phyloP scores from a whole-genome alignment of 2,113 vertebrate genomes.

The Electrona antarctica region DNA sequence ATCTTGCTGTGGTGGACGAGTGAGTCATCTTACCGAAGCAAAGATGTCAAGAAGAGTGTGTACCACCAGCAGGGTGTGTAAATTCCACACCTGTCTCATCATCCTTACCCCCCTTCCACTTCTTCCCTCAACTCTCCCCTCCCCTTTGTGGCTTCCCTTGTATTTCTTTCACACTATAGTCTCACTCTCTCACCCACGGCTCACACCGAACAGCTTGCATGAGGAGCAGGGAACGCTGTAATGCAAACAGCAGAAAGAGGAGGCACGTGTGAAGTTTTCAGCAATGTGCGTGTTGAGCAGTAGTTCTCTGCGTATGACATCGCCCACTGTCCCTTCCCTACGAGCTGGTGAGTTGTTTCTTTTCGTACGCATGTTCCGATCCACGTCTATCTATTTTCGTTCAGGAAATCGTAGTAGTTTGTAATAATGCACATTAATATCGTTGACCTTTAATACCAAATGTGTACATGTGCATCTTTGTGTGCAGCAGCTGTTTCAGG shows the following conservation, averaged over 20 bases:
- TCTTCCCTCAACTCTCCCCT: slow-evolving; percentile 11
- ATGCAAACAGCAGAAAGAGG: slow-evolving; percentile 35
- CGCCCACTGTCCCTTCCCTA: not conserved
- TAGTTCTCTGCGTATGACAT: not conserved
- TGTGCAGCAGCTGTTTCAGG: too few relatives aligned
- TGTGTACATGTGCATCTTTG: too few relatives aligned
- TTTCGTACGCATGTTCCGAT: not conserved
- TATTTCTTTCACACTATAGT: slow-evolving; percentile 58
- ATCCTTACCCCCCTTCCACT: slow-evolving; percentile 19
- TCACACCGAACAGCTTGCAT: slow-evolving; percentile 45
- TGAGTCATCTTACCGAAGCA: slow-evolving; percentile 59
- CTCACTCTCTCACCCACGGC: slow-evolving; percentile 37
- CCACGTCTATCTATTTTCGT: not conserved
- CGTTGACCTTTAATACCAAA: too few relatives aligned
- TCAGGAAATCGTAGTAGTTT: too few relatives aligned
- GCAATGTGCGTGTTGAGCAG: not conserved
- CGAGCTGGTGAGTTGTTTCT: slow-evolving; percentile 41
- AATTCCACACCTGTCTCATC: slow-evolving; percentile 76
- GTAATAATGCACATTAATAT: too few relatives aligned
- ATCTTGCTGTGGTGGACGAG: slow-evolving; percentile 20
- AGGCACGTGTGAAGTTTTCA: slow-evolving; percentile 4
- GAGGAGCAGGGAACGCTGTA: slow-evolving; percentile 43
- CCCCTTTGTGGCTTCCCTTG: slow-evolving; percentile 36
- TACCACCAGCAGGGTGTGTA: slow-evolving; percentile 58
- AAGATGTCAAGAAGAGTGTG: slow-evolving; percentile 46